Percentiles rank a stretch among this genome's conserved stretches.
Evolutionary conservation across 1,140 invertebrate genomes (phyloP).

Genomic region (Ctenoplectra terminalis): DNA sequence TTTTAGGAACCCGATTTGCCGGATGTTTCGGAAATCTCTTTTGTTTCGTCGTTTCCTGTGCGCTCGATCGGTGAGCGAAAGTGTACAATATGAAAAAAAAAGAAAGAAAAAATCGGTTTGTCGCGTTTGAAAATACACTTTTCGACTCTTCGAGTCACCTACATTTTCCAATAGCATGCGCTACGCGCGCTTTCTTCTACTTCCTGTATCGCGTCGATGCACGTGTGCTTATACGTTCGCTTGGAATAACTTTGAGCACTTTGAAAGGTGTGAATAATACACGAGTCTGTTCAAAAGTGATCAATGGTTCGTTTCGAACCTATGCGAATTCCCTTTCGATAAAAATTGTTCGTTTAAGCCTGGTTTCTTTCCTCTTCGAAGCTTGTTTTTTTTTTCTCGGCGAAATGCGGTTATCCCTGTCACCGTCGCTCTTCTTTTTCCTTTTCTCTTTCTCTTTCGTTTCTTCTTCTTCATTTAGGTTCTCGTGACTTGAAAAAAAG

Average conservation of each 20-base stretch:
- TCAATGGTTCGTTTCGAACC: too few relatives aligned
- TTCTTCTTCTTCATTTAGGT: background rate
- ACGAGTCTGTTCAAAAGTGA: too few relatives aligned
- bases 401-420: background rate
- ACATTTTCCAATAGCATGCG: background rate
- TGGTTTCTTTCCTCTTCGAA: background rate
- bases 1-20: background rate
- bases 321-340: background rate
- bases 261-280: too few relatives aligned
- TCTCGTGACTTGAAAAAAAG: background rate
- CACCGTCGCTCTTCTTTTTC: background rate
- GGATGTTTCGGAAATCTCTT: background rate
- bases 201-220: background rate
- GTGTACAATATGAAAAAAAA: too few relatives aligned
- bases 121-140: background rate
- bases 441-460: background rate
- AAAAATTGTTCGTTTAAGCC: background rate
- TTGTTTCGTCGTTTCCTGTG: background rate
- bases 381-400: background rate
- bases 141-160: background rate
- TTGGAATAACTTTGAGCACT: background rate
- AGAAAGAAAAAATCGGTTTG: background rate
- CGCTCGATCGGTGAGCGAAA: too few relatives aligned
- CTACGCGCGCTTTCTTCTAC: background rate
- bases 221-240: background rate